Evolutionary conservation across 1,140 invertebrate species (phyloP), one percentile per base, ranked within the genome.

Genomic region (Philotrypesis tridentata): DNA sequence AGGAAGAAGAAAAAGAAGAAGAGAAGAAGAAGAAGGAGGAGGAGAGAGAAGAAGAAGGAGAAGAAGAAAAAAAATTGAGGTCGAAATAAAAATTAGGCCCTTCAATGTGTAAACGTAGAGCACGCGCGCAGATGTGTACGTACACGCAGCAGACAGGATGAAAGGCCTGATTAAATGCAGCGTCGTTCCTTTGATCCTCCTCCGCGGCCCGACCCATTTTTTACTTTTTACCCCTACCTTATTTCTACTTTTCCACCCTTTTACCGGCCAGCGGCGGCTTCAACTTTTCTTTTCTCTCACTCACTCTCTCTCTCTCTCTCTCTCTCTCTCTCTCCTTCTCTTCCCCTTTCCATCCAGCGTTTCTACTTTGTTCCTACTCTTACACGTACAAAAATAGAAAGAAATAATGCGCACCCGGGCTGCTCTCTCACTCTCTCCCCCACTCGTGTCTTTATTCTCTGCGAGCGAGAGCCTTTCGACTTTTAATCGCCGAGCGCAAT

Each of bases 251-350:
- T 60, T 37, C 23, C n/a, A 63, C 76, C 48, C 67, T 40, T 61
- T 71, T 67, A 60, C 67, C 14, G 48, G 23, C 61, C 61, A 65
- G 29, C n/a, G 31, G 33, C 70, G 23, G 33, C 70, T 74, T 12
- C n/a, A 17, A 25, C 27, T 61, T 61, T 55, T 21, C 12, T 55
- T 68, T 21, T 11, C 33, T 68, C 37, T 27, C 61, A 55, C 67
- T 72, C 82, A 43, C 72, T 61, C 82, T 82, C 81, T 78, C 23
- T 82, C 70, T 48, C 75, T n/a, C 76, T 33, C 63, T 72, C 31
- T 9, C 8, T 6, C 27, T 11, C 33, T 68, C 37, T 27, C 61
- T 55, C 67, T 72, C 82, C 33, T 67, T 61, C 82, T 82, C 81
- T 78, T 21, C 80, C 70, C 37, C 75, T n/a, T 79, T 33, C 63